Evolutionary conservation across 92 coral and sea anemone genomes (phyloP).

Genomic region (Phenganax stokvisi): DNA sequence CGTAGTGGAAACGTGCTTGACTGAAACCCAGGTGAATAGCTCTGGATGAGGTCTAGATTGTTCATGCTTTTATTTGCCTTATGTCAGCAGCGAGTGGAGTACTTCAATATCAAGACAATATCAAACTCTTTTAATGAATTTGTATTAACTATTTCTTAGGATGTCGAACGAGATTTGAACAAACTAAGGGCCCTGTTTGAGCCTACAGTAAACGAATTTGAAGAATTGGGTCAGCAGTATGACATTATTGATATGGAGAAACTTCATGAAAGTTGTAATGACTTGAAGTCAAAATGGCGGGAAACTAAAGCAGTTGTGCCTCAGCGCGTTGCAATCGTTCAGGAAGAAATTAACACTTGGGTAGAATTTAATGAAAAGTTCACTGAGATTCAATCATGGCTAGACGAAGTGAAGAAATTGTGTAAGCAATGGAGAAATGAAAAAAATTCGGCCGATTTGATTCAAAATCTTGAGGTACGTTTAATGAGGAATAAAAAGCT

Average conservation of each 20-base stretch:
- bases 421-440: constrained; percentile 67
- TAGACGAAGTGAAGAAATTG: constrained; percentile 69
- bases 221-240: constrained; percentile 54
- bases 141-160: constrained; percentile 43
- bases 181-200: constrained; percentile 55
- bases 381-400: constrained; percentile 74
- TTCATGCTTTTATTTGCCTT: too few relatives aligned
- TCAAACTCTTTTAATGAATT: too few relatives aligned
- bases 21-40: neutral
- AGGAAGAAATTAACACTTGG: constrained; percentile 72
- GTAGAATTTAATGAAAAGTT: constrained; percentile 56
- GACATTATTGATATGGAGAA: constrained; percentile 55
- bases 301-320: constrained; percentile 57
- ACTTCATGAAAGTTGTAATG: constrained; percentile 66
- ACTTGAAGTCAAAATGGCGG: constrained; percentile 68
- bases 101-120: too few relatives aligned
- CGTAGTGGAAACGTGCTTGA: neutral
- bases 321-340: constrained; percentile 59
- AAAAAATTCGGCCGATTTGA: constrained; percentile 66
- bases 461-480: constrained; percentile 77
- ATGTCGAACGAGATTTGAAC: constrained; percentile 58
- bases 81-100: too few relatives aligned
- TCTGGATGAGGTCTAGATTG: neutral
- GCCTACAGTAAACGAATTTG: constrained; percentile 58
- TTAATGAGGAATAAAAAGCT: neutral